A percentile compares a stretch with the other conserved stretches of the same genome.
phyloP scores from a whole-genome alignment of 2,797 vertebrate species.

The Pangasius sanitwongsei region DNA sequence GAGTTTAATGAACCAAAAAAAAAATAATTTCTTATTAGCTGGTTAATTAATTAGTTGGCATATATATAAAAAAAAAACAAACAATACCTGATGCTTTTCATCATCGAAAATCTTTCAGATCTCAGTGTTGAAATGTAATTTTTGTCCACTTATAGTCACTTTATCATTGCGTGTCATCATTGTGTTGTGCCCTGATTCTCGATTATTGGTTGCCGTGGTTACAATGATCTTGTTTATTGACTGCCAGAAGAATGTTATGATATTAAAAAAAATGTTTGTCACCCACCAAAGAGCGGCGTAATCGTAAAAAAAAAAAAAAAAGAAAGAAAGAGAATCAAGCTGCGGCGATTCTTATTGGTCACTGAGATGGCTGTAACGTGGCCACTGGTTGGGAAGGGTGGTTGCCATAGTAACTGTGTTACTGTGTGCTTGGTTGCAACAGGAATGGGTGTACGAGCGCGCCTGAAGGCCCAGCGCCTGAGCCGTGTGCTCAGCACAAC shows the following conservation, averaged over 20 bases:
- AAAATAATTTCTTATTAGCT: too few relatives aligned
- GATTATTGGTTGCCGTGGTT: not conserved
- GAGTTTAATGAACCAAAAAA: too few relatives aligned
- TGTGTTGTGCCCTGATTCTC: too few relatives aligned
- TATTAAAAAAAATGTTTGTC: not conserved
- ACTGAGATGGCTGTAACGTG: not conserved
- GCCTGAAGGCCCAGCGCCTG: conserved; percentile 64
- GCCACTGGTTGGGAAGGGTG: not conserved
- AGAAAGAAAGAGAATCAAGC: not conserved
- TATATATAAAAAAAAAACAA: too few relatives aligned
- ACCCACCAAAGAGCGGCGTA: not conserved
- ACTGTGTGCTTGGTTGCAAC: conserved; percentile 73
- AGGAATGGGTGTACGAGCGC: conserved; percentile 72
- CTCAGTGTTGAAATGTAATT: too few relatives aligned
- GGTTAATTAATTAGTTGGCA: too few relatives aligned
- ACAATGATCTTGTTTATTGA: not conserved
- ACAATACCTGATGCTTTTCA: too few relatives aligned
- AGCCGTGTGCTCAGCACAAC: conserved; percentile 54
- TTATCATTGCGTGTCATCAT: too few relatives aligned
- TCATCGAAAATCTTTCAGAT: too few relatives aligned
- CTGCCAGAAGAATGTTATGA: too few relatives aligned
- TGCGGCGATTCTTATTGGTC: not conserved
- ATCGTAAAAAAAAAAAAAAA: not conserved
- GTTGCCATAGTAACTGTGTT: conserved; percentile 44
- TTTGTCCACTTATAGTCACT: too few relatives aligned